Evolutionary conservation across 2,888 invertebrate genomes (phyloP).

Genomic region (Caenorhabditis panamensis): DNA sequence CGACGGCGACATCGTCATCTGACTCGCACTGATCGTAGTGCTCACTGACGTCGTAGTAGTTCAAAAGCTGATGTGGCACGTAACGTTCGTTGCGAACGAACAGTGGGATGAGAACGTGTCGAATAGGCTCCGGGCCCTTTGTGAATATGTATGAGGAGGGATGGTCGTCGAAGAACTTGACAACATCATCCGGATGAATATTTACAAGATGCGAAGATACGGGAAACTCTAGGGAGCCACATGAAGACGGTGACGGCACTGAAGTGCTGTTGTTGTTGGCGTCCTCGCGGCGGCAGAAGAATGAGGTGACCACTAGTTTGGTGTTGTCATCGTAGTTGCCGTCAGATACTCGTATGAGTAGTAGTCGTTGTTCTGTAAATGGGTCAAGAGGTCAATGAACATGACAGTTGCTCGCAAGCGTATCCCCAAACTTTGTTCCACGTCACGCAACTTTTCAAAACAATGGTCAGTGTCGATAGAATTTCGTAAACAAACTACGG

Average conservation of each 20-base stretch:
- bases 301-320: slow-evolving; percentile 50
- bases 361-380: slow-evolving; percentile 64
- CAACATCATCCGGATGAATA: slow-evolving; percentile 49
- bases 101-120: slow-evolving; percentile 55
- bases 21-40: slow-evolving; percentile 1
- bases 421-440: no score
- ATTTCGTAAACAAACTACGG: slow-evolving; percentile 40
- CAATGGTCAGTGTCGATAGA: slow-evolving; percentile 28
- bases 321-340: slow-evolving; percentile 54
- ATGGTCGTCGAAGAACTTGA: slow-evolving; percentile 53
- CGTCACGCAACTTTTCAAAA: slow-evolving; percentile 1
- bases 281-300: slow-evolving; percentile 29
- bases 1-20: slow-evolving; percentile 33
- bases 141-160: slow-evolving; percentile 42
- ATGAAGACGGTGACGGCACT: slow-evolving; percentile 10
- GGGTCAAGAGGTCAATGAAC: slow-evolving; percentile 14
- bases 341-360: slow-evolving; percentile 66
- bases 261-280: slow-evolving; percentile 53
- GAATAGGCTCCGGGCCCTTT: slow-evolving; percentile 44
- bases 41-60: slow-evolving; percentile 49
- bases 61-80: slow-evolving; percentile 46
- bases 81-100: slow-evolving; percentile 37
- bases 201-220: slow-evolving; percentile 50
- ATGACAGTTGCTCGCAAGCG: not conserved
- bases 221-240: slow-evolving; percentile 8